Evolutionary conservation across 1,140 invertebrate genomes (phyloP), one percentile per base, ranked within the genome.

Genomic region (Anthonomus grandis): DNA sequence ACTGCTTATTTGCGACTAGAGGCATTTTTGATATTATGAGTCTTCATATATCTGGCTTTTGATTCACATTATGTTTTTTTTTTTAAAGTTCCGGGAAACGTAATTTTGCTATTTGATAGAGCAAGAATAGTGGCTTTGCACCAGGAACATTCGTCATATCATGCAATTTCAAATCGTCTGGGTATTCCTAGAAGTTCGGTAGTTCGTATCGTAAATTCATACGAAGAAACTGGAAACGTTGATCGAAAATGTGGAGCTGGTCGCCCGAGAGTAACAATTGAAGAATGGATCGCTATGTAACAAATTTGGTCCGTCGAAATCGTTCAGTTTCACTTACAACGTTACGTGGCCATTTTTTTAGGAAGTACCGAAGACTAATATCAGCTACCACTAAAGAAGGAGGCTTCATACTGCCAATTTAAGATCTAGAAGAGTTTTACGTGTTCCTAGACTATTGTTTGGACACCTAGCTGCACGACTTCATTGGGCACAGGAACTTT

Each of bases 361-460:
- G n/a, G 25, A 41, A 5, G 19, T 41, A 52, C 19, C 5, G 39
- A 41, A 24, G n/a, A 36, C 36, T 18, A 19, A 15, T 13, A 37
- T 50, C 38, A 50, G 36, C 47, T 18, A 17, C 31, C 31, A n/a
- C 5, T 50, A 50, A 27, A 36, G 27, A 50, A 50, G 47, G 42
- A 44, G 12, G 36, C 24, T 44, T 2, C 41, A 34, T 2, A 15
- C 15, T 6, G 13, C 24, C 27, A 54, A 54, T 45, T 15, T 54
- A 23, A 2, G 39, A 34, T 4, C 51, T 3, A 52, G 49, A 41
- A 50, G 27, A 19, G 1, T n/a, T 21, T 50, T 50, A 34, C 3
- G 47, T 27, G 47, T 52, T 12, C 36, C 27, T 45, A 36, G 9
- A 21, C 53, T 36, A 47, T 15, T 23, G 24, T 22, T 15, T 37